A percentile compares a stretch with the other conserved stretches of the same genome.
phyloP scores from a whole-genome alignment of 2,888 invertebrate species.

The Pteria penguin region DNA sequence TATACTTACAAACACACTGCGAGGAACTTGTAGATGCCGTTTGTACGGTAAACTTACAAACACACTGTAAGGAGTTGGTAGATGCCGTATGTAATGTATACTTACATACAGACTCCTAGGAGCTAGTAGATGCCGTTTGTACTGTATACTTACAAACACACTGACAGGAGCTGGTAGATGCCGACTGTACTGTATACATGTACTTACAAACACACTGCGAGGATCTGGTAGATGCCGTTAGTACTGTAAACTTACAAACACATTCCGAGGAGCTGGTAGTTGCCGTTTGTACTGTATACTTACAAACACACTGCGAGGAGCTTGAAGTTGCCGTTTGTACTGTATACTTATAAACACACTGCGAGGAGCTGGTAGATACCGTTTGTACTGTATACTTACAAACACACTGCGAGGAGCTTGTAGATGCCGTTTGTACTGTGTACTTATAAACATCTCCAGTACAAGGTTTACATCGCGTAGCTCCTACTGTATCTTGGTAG shows the following conservation, averaged over 20 bases:
- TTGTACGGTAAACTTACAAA: neutral
- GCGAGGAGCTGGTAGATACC: neutral
- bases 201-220: neutral
- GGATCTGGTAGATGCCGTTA: neutral
- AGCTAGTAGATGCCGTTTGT: neutral
- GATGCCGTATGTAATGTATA: too few species aligned
- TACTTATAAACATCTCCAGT: constrained; percentile 26
- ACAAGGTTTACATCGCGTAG: constrained; percentile 55
- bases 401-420: constrained; percentile 11
- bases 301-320: neutral
- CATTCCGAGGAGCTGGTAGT: neutral
- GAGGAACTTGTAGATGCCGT: neutral
- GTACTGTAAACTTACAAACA: neutral
- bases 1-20: neutral
- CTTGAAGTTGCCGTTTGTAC: neutral
- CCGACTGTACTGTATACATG: too few species aligned
- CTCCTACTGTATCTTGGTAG: constrained; percentile 48
- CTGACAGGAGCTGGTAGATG: too few species aligned
- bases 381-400: constrained; percentile 29
- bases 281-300: neutral
- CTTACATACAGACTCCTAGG: neutral
- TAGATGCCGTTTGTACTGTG: constrained; percentile 15
- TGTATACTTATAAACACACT: constrained; percentile 39
- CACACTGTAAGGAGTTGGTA: neutral
- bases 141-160: neutral